Base-by-base conservation (phyloP, 92 coral and sea anemone species). In the Palythoa caribaeorum region DNA sequence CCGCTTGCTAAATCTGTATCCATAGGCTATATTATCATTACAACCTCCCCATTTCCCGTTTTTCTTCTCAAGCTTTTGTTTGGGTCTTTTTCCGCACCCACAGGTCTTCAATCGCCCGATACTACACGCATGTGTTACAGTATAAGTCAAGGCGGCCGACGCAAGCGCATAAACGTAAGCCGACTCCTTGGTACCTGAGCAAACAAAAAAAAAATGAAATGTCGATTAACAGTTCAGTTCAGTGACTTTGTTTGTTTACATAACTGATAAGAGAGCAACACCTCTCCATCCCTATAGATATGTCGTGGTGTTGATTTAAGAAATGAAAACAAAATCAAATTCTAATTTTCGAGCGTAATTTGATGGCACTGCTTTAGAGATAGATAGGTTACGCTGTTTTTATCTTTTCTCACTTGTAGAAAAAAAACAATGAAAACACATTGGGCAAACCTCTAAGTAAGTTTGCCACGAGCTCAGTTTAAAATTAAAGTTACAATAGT, bases 51-150 rank as follows among this genome's bases (percentile, higher is more conserved):
- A 97, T 36, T 80, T 37, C 91, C 94, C 91, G 71, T 77, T 83
- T 51, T 84, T 87, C 37, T 88, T 91, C 37, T 90, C 79, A 38
- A 91, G 90, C 60, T 81, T 88, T 72, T 73, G 70, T 66, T 89
- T 92, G 1, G 99, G 98, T 1, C 81, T 88, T n/a, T 88, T 76
- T 55, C 99, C 99, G 69, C 99, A 97, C 7, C 80, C 80, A 80
- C 99, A 97, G 9, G 80, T 62, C 40, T 91, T 89, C 28, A 96
- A 90, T 35, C 75, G 66, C 47, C 94, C 93, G 15, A 81, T 92
- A n/a, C 96, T 92, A n/a, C 99, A 97, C 0, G 97, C 95, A 36
- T 91, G 95, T 8, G 99, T 94, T n/a, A 97, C 94, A n/a, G 96
- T 89, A 91, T 87, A 97, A 0, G 94, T 90, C 6, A 97, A 84